phyloP scores from a whole-genome alignment of 1,140 invertebrate genomes.

The Lepidostoma basale region DNA sequence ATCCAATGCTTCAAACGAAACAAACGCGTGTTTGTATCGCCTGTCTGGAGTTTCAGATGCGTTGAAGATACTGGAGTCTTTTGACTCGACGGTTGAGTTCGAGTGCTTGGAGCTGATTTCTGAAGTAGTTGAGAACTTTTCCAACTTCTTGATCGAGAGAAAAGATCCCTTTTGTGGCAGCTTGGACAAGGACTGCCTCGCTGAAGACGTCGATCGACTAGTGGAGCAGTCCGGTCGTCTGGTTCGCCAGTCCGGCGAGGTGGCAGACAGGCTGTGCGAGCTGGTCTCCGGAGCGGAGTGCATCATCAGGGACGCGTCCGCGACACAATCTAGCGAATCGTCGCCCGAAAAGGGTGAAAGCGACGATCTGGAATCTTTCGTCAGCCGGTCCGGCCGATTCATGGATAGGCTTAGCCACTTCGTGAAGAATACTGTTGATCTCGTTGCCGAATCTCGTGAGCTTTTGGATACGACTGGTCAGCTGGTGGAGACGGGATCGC shows the following conservation, averaged over 20 bases:
- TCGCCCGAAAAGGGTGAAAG: no score
- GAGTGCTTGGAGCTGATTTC: conserved; percentile 23
- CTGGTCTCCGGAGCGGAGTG: no score
- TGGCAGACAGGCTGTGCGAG: not conserved
- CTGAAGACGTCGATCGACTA: not conserved
- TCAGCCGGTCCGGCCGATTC: no score
- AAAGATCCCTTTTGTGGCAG: not conserved
- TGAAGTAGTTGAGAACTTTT: conserved; percentile 22
- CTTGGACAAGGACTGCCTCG: no score
- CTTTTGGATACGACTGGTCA: no score
- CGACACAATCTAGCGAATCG: no score
- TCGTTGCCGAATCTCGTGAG: no score
- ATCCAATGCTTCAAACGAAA: not conserved
- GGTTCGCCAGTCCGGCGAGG: not conserved
- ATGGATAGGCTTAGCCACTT: no score
- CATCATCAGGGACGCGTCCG: no score
- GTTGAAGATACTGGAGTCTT: conserved; percentile 5
- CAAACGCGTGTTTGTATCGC: not conserved
- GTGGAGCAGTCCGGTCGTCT: not conserved
- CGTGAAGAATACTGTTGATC: no score
- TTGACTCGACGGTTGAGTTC: conserved; percentile 25
- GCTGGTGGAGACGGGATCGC: no score
- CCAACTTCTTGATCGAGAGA: not conserved
- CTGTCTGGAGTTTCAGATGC: not conserved
- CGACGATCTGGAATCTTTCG: no score